These are phyloP conservation scores for Meliscaeva auricollis DNA, from an alignment of 2,888 invertebrate species.

Conservation along the genomic window DNA sequence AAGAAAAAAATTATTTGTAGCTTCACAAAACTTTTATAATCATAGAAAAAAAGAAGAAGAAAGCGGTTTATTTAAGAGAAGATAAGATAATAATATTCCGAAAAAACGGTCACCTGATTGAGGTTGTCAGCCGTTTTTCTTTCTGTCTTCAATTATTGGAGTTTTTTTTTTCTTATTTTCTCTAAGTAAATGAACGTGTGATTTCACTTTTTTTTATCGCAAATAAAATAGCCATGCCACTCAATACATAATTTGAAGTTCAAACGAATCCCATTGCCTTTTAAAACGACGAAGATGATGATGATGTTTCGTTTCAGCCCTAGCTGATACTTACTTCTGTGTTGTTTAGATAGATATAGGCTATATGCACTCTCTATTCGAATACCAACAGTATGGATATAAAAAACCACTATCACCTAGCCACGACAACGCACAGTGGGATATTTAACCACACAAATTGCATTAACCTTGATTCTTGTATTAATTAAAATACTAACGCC, in stretches of 20 bases:
- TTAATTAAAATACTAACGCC: too few species aligned
- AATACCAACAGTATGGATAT: neutral
- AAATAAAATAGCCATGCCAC: slow-evolving; percentile 54
- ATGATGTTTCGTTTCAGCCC: neutral
- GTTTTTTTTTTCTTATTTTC: neutral
- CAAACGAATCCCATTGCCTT: slow-evolving; percentile 27
- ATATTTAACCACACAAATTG: too few species aligned
- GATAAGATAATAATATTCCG: too few species aligned
- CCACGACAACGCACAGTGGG: too few species aligned
- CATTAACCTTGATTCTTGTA: too few species aligned
- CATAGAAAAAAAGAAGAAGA: too few species aligned
- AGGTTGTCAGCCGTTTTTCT: slow-evolving; percentile 38
- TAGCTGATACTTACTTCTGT: neutral
- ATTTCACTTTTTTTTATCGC: slow-evolving; percentile 60
- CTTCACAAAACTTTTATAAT: too few species aligned
- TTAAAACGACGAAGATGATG: slow-evolving; percentile 22
- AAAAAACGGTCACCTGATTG: neutral
- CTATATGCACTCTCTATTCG: slow-evolving; percentile 22
- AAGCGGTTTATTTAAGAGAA: too few species aligned
- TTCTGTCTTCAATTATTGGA: neutral
- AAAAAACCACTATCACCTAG: too few species aligned
- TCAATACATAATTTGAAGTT: slow-evolving; percentile 51
- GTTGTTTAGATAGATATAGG: neutral
- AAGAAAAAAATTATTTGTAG: too few species aligned
- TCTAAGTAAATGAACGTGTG: slow-evolving; percentile 21